Base-by-base conservation (phyloP, 1,140 invertebrate genomes). In the Bombus pyrosoma region DNA sequence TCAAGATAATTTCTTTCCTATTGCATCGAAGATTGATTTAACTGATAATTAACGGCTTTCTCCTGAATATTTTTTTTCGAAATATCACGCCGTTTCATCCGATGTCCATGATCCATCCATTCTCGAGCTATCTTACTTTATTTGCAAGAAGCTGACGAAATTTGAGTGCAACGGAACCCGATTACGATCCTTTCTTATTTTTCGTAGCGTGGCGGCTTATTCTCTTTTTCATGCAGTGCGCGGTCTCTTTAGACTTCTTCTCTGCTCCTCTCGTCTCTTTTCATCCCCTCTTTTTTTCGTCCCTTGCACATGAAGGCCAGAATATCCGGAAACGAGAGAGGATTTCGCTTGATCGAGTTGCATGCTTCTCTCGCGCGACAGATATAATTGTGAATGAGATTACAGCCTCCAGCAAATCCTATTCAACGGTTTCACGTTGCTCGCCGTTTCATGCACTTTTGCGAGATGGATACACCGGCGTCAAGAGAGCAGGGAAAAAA, bases 321-420 rank as follows among this genome's bases (percentile, higher is more conserved):
- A 18, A 72, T 79, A 79, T 71, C 76, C 83, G 76, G 76, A 80
- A 85, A 85, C 83, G 83, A 72, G 77, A 80, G 83, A 73, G 83
- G 68, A 73, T 80, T 64, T n/a, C 68, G 68, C 68, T 62, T 32
- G 83, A 85, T 85, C 83, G 83, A n/a, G 77, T 62, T 85, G 77
- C 83, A 39, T 68, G 68, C 53, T 62, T 64, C 76, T 62, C 53
- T 32, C 76, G 32, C 73, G 74, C 64, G 74, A 69, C 81, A 73
- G 83, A 85, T 85, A 85, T 85, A 85, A 85, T 85, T 85, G 77
- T 77, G 68, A 85, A 85, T 28, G 83, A 80, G 83, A 85, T 85
- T 80, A 80, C 68, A 72, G 57, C 83, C 77, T 25, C 77, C 37
- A 12, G 76, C 39, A 80, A 85, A 85, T 85, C 68, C 83, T 59